phyloP scores from a whole-genome alignment of 2,888 invertebrate species.

The Nomada fucata region DNA sequence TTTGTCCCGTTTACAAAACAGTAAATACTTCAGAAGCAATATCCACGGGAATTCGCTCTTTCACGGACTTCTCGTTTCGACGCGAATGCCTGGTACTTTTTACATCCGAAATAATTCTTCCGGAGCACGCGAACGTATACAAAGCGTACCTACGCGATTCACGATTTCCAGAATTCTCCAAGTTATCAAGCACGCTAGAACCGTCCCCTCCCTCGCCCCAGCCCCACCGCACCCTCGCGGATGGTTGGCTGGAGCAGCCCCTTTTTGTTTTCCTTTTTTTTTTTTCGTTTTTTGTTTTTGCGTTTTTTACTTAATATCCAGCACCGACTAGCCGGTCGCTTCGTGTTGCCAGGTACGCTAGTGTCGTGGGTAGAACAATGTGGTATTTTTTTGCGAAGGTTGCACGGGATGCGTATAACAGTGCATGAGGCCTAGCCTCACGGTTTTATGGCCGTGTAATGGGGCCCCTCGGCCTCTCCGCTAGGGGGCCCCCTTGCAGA shows the following conservation, averaged over 20 bases:
- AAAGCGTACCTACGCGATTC: conserved; percentile 47
- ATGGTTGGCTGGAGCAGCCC: conserved; percentile 27
- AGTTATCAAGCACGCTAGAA: conserved; percentile 52
- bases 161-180: conserved; percentile 50
- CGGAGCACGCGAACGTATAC: conserved; percentile 42
- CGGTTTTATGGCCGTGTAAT: conserved; percentile 80
- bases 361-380: conserved; percentile 72
- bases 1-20: conserved; percentile 18
- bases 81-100: conserved; percentile 30
- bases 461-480: conserved; percentile 75
- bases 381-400: conserved; percentile 65
- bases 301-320: conserved; percentile 40
- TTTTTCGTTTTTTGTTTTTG: neutral
- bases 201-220: too few species aligned
- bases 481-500: conserved; percentile 65
- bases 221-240: conserved; percentile 24
- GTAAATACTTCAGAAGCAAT: conserved; percentile 42
- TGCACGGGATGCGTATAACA: conserved; percentile 73
- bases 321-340: conserved; percentile 48
- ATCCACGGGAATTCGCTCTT: conserved; percentile 36
- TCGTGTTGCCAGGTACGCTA: conserved; percentile 53
- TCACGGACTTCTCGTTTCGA: conserved; percentile 28
- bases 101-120: conserved; percentile 45
- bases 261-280: neutral
- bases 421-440: conserved; percentile 73